Evolutionary conservation across 2,888 invertebrate species (phyloP).

Genomic region (Periphyllus acericola): DNA sequence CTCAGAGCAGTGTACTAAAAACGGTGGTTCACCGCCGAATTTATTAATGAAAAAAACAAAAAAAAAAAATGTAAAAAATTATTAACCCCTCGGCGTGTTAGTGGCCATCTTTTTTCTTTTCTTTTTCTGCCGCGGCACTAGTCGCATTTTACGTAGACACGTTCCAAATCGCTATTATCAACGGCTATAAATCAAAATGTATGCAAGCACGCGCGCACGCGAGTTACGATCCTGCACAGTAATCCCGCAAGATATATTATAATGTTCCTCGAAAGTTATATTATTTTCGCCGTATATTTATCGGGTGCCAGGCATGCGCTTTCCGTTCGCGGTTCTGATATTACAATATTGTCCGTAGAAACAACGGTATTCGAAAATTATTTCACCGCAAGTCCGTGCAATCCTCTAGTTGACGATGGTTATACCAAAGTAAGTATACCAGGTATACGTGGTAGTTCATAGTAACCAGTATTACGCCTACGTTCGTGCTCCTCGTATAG

Average conservation of each 20-base stretch:
- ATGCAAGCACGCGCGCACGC: not conserved
- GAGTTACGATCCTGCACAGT: not conserved
- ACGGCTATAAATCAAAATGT: constrained; percentile 27
- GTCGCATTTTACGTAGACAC: constrained; percentile 1
- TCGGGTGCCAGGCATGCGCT: not conserved
- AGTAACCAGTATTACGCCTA: too few species aligned
- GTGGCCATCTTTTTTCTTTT: not conserved
- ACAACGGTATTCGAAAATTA: constrained; percentile 5
- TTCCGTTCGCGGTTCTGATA: not conserved
- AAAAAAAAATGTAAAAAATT: constrained; percentile 1
- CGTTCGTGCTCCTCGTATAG: too few species aligned
- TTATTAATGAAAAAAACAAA: constrained; percentile 24
- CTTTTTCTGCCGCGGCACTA: not conserved
- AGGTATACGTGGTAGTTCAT: too few species aligned
- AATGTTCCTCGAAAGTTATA: not conserved
- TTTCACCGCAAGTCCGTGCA: too few species aligned
- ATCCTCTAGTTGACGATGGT: too few species aligned
- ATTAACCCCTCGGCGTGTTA: not conserved
- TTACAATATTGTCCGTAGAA: not conserved
- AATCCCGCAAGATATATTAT: not conserved
- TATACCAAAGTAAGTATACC: too few species aligned
- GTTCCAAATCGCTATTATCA: constrained; percentile 36
- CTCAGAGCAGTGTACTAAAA: too few species aligned
- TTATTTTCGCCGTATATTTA: not conserved
- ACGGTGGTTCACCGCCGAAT: not conserved